These are phyloP conservation scores for Alviniconcha strummeri DNA, from an alignment of 2,888 invertebrate species.

Conservation along the genomic window DNA sequence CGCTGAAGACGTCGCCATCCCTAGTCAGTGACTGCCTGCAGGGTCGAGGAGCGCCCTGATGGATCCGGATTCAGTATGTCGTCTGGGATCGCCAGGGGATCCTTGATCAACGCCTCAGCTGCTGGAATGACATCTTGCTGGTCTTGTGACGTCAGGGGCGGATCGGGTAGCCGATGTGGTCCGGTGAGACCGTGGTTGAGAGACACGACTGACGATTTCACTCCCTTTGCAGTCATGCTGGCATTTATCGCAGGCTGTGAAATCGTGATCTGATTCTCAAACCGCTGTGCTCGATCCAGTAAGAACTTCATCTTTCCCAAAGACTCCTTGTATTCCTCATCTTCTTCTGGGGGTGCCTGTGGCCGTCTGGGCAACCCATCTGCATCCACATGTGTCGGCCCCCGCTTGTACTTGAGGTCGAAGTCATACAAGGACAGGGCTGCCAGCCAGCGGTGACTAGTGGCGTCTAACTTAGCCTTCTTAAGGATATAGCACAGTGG, in stretches of 20 bases:
- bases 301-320: not conserved
- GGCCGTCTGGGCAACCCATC: not conserved
- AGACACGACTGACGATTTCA: not conserved
- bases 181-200: too few relatives aligned
- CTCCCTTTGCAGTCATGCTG: not conserved
- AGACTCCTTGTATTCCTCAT: not conserved
- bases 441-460: not conserved
- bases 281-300: not conserved
- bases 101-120: not conserved
- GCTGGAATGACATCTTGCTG: not conserved
- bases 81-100: not conserved
- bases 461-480: slow-evolving; percentile 8
- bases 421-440: not conserved
- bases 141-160: too few relatives aligned
- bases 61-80: not conserved
- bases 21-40: not conserved
- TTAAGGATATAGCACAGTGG: slow-evolving; percentile 8
- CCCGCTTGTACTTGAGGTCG: not conserved
- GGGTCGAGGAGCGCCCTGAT: not conserved
- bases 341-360: not conserved
- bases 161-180: too few relatives aligned
- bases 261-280: not conserved
- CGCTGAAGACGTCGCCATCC: not conserved
- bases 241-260: not conserved
- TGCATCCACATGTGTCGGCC: not conserved